A percentile compares a stretch with the other conserved stretches of the same genome.
Evolutionary conservation across 2,888 invertebrate genomes (phyloP).

Genomic region (Latrodectus elegans): DNA sequence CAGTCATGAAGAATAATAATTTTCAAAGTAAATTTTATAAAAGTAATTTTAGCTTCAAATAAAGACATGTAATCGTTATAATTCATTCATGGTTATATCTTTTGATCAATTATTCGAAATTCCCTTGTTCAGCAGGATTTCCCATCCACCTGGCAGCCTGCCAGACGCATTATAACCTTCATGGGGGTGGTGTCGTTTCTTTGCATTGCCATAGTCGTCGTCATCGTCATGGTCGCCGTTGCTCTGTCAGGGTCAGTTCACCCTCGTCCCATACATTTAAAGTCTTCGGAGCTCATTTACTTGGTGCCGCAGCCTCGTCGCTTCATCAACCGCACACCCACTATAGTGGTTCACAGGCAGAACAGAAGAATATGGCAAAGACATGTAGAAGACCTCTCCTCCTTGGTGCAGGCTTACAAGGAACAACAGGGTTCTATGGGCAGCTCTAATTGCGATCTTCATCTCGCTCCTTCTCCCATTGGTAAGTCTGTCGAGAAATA

Average conservation of each 20-base stretch:
- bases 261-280: not conserved
- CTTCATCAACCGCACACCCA: slow-evolving; percentile 52
- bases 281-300: slow-evolving; percentile 34
- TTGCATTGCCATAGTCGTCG: slow-evolving; percentile 62
- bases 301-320: slow-evolving; percentile 52
- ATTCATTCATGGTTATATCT: too few species aligned
- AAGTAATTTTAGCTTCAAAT: too few species aligned
- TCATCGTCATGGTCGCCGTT: slow-evolving; percentile 63
- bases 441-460: slow-evolving; percentile 51
- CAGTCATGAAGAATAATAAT: not conserved
- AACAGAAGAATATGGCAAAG: slow-evolving; percentile 47
- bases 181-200: slow-evolving; percentile 60
- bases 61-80: too few species aligned
- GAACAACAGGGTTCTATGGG: slow-evolving; percentile 44
- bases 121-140: slow-evolving; percentile 54
- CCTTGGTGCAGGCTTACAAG: slow-evolving; percentile 45
- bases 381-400: slow-evolving; percentile 44
- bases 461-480: slow-evolving; percentile 43
- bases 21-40: too few species aligned
- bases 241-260: slow-evolving; percentile 41
- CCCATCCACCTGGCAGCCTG: slow-evolving; percentile 63
- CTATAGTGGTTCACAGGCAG: slow-evolving; percentile 59
- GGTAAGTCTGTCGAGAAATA: not conserved
- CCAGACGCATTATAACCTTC: slow-evolving; percentile 65
- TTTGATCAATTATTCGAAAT: not conserved